Conservation (phyloP, 2,888 invertebrate genomes). For the Eupeodes luniger region DNA sequence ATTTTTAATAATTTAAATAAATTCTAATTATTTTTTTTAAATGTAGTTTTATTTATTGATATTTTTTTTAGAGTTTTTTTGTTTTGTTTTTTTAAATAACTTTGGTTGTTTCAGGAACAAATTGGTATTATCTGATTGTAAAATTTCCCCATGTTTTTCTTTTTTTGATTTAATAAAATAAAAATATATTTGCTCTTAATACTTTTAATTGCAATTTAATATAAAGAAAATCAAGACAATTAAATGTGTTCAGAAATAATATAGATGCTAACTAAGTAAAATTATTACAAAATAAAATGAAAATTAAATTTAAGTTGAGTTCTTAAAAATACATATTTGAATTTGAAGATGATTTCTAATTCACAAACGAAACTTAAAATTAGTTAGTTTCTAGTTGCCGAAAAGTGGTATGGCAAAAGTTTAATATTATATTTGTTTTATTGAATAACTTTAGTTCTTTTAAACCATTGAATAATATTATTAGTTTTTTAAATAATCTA, state of each 20-base stretch:
- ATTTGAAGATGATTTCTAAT: conserved; percentile 59
- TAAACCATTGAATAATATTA: too few species aligned
- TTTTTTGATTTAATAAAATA: conserved; percentile 57
- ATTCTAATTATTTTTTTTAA: conserved; percentile 46
- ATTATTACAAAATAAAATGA: not conserved
- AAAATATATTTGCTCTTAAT: conserved; percentile 64
- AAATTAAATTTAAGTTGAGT: not conserved
- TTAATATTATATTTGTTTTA: too few species aligned
- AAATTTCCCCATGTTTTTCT: conserved; percentile 71
- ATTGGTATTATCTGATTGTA: conserved; percentile 73
- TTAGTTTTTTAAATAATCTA: too few species aligned
- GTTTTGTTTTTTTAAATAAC: conserved; percentile 72
- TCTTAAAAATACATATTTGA: not conserved
- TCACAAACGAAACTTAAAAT: too few species aligned
- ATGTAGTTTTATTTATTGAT: conserved; percentile 60
- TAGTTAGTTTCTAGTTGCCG: not conserved
- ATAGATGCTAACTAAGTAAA: conserved; percentile 45
- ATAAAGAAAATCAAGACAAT: conserved; percentile 71
- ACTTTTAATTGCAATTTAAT: conserved; percentile 75
- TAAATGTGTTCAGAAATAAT: conserved; percentile 37
- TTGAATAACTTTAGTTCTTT: too few species aligned
- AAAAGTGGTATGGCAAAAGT: too few species aligned
- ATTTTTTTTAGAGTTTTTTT: conserved; percentile 67
- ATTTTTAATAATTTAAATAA: conserved; percentile 63
- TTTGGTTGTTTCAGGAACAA: conserved; percentile 84